Conservation (phyloP, 1,140 invertebrate species). For the Lepeophtheirus salmonis region DNA sequence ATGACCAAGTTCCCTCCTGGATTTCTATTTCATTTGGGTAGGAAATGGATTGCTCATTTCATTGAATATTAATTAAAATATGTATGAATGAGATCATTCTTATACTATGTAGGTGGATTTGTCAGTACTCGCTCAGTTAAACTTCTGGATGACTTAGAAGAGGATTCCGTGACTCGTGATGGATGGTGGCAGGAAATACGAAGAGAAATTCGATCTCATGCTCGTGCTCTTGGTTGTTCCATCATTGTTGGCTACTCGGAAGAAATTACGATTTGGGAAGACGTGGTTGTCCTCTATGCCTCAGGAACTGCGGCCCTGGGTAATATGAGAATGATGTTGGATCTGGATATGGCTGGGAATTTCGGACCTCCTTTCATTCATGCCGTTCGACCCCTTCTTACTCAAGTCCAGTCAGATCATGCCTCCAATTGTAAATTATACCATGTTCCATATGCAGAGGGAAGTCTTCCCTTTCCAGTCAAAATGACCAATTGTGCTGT, state of each 20-base stretch:
- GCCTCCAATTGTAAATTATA: conserved; percentile 38
- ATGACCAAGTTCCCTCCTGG: conserved; percentile 69
- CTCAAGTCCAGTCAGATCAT: not conserved
- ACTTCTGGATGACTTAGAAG: conserved; percentile 52
- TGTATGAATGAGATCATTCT: no score
- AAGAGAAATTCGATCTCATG: conserved; percentile 68
- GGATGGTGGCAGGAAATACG: conserved; percentile 87
- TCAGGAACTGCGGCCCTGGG: conserved; percentile 79
- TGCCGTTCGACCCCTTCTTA: conserved; percentile 19
- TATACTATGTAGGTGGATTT: conserved; percentile 44
- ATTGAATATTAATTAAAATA: no score
- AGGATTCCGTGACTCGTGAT: conserved; percentile 74
- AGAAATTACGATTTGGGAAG: conserved; percentile 77
- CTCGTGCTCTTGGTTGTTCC: conserved; percentile 68
- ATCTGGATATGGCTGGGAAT: conserved; percentile 17
- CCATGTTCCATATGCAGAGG: conserved; percentile 57
- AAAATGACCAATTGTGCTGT: conserved; percentile 43
- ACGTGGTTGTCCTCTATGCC: conserved; percentile 80
- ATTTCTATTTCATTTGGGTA: conserved; percentile 41
- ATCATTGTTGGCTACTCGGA: conserved; percentile 83
- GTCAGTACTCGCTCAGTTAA: conserved; percentile 69
- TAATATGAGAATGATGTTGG: conserved; percentile 23
- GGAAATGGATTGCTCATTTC: not conserved
- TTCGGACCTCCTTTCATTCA: conserved; percentile 7
- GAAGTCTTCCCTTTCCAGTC: conserved; percentile 46